Percentiles rank a stretch among this genome's conserved stretches.
Evolutionary conservation across 2,113 vertebrate species (phyloP).

Genomic region (Suricata suricatta): DNA sequence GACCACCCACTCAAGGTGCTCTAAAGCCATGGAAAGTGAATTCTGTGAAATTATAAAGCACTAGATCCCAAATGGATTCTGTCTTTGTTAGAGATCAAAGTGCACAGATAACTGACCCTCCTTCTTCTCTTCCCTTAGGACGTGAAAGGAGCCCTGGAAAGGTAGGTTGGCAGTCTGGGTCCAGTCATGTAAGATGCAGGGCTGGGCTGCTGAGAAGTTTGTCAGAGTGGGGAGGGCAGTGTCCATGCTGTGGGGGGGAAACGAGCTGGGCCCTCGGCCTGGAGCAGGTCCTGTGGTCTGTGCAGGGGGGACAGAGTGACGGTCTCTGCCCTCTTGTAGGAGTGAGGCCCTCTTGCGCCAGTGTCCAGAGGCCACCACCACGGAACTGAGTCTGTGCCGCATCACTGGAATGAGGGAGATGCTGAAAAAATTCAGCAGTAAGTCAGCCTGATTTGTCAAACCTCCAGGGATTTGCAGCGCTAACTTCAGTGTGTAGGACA

Average conservation of each 20-base stretch:
- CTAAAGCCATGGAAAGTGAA: not conserved
- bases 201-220: rapidly evolving
- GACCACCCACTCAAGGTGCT: too few relatives aligned
- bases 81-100: not conserved
- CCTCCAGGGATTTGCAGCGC: not conserved
- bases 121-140: conserved; percentile 54
- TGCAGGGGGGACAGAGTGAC: not conserved
- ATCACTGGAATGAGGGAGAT: conserved; percentile 77
- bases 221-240: not conserved
- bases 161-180: conserved; percentile 28
- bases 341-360: conserved; percentile 60
- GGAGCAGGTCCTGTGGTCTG: rapidly evolving
- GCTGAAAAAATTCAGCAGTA: conserved; percentile 77
- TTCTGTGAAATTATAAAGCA: not conserved
- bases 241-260: not conserved
- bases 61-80: not conserved
- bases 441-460: conserved; percentile 1
- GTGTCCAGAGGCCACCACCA: conserved; percentile 66
- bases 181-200: too few relatives aligned
- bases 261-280: rapidly evolving
- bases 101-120: not conserved
- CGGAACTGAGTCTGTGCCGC: conserved; percentile 61
- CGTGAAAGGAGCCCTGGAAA: conserved; percentile 56
- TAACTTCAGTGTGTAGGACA: not conserved
- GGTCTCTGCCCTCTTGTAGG: not conserved